Evolutionary conservation across 1,140 invertebrate species (phyloP), one percentile per base, ranked within the genome.

Genomic region (Eurosta solidaginis): DNA sequence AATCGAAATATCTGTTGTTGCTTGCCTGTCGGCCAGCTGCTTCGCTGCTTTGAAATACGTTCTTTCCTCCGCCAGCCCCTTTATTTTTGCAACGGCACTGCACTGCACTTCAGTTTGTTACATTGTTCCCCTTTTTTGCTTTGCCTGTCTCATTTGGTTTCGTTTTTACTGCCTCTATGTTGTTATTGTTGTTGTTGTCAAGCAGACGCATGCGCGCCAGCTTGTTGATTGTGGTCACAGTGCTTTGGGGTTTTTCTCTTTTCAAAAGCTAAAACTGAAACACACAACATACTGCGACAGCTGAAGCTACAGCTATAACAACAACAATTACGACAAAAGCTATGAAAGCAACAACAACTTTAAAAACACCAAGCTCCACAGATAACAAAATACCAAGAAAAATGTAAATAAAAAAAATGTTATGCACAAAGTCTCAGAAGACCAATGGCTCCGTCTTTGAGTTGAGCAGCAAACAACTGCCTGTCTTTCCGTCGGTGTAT

Each of bases 361-460:
- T n/a, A n/a, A n/a, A n/a, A n/a, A n/a, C n/a, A n/a, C n/a, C n/a
- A 68, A 42, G 33, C 29, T 40, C 1, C 20, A 42, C n/a, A 68
- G 59, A 68, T 68, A 68, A 68, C 59, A 33, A 68, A 68, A 33
- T 20, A n/a, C 22, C 10, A 33, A 68, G 40, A 40, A 68, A 36
- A 29, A 27, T 33, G 54, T 17, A 59, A 59, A 59, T 25, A 29
- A 68, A 68, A 17, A 68, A 68, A 36, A 20, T 40, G 40, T 40
- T 25, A 68, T 40, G 33, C 59, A 68, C 29, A 40, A 20, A 68
- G 59, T 40, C 29, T 36, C 33, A 36, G 40, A 68, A 68, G 59
- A 68, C 59, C 59, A 68, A 68, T 40, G 59, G 59, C 59, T 68
- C 33, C 29, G 59, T 36, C 33, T 68, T 68, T 33, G 33, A 40